phyloP scores from a whole-genome alignment of 1,140 invertebrate genomes.

The Batillaria attramentaria region DNA sequence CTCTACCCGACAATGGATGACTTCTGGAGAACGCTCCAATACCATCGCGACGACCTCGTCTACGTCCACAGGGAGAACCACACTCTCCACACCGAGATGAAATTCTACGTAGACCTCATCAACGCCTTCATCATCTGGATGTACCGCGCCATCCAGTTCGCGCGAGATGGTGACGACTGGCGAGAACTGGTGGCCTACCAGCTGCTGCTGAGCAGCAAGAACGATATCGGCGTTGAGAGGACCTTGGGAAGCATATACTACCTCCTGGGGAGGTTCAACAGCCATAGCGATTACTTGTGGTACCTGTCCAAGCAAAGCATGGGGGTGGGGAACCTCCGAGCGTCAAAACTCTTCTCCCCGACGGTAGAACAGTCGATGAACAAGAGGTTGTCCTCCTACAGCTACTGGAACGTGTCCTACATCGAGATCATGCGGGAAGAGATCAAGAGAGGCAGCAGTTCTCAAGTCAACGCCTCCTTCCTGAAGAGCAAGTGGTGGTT shows the following conservation, averaged over 20 bases:
- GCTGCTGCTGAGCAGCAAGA: slow-evolving; percentile 48
- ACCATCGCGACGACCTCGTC: slow-evolving; percentile 42
- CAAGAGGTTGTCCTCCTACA: background rate
- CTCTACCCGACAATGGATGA: slow-evolving; percentile 17
- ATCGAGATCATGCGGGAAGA: slow-evolving; percentile 41
- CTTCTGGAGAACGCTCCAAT: slow-evolving; percentile 20
- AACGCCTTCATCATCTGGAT: slow-evolving; percentile 43
- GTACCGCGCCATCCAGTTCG: slow-evolving; percentile 41
- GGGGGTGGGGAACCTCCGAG: slow-evolving; percentile 38
- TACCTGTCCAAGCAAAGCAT: slow-evolving; percentile 41
- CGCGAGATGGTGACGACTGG: slow-evolving; percentile 46
- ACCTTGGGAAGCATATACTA: slow-evolving; percentile 50
- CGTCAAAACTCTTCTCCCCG: slow-evolving; percentile 43
- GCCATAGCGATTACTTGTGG: slow-evolving; percentile 40
- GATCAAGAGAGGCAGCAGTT: slow-evolving; percentile 34
- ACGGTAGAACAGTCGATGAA: slow-evolving; percentile 22
- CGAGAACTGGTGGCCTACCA: slow-evolving; percentile 50
- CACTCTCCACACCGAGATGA: slow-evolving; percentile 37
- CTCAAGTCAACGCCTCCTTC: slow-evolving; percentile 40
- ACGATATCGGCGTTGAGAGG: slow-evolving; percentile 54
- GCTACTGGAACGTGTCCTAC: slow-evolving; percentile 22
- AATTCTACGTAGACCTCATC: slow-evolving; percentile 44
- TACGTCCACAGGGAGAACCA: slow-evolving; percentile 24
- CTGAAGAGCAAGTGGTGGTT: slow-evolving; percentile 45
- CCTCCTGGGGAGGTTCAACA: slow-evolving; percentile 37